phyloP scores from a whole-genome alignment of 2,797 vertebrate species.

The Falco berigora region DNA sequence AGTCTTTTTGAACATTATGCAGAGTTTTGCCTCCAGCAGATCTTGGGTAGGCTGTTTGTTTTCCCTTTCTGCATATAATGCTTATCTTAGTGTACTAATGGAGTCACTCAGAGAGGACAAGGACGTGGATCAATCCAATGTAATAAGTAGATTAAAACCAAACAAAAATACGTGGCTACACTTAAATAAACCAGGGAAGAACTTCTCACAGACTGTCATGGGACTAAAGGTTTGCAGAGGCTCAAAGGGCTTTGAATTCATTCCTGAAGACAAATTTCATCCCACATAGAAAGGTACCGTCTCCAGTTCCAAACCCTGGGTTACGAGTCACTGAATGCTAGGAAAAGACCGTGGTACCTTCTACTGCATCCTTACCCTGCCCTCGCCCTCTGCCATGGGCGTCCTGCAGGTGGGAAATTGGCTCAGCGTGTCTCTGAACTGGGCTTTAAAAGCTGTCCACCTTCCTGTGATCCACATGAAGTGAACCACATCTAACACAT shows the following conservation, averaged over 20 bases:
- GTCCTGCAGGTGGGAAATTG: background rate
- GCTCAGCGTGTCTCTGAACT: background rate
- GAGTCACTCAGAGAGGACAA: background rate
- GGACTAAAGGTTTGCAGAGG: background rate
- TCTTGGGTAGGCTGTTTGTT: background rate
- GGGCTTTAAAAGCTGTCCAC: background rate
- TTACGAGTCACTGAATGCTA: background rate
- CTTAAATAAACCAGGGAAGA: background rate
- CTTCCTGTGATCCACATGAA: background rate
- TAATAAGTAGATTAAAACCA: background rate
- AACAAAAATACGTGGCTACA: background rate
- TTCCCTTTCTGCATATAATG: background rate
- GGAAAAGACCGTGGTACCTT: background rate
- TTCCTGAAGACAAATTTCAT: background rate
- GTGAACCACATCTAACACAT: background rate
- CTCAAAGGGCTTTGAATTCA: background rate
- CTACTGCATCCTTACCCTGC: background rate
- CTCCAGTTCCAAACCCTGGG: background rate
- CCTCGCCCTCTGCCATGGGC: background rate
- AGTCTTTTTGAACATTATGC: background rate
- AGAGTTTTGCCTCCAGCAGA: background rate
- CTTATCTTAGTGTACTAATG: background rate
- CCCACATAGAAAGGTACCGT: rapidly evolving
- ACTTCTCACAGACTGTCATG: background rate
- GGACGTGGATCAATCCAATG: background rate